A percentile compares a stretch with the other conserved stretches of the same genome.
These are phyloP conservation scores for Periophthalmus magnuspinnatus DNA, from an alignment of 2,797 vertebrate genomes.

Conservation along the genomic window DNA sequence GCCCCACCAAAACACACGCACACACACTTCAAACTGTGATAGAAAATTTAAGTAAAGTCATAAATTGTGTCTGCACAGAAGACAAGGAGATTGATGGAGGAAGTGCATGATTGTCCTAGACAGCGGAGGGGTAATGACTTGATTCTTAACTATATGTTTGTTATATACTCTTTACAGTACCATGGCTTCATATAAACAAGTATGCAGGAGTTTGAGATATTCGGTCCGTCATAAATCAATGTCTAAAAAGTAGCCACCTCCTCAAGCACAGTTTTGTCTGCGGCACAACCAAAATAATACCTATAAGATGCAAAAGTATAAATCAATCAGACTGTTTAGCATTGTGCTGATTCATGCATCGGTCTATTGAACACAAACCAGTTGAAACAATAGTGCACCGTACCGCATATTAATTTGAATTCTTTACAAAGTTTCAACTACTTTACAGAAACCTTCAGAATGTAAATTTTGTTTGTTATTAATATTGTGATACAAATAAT, in stretches of 20 bases:
- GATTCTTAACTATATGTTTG: constrained; percentile 16
- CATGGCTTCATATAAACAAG: background rate
- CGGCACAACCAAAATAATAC: constrained; percentile 36
- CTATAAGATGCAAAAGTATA: constrained; percentile 29
- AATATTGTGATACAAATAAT: background rate
- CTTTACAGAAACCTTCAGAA: background rate
- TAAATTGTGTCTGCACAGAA: constrained; percentile 5
- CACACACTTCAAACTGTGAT: background rate
- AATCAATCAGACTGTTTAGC: constrained; percentile 47
- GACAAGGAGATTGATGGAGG: background rate
- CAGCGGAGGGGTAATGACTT: constrained; percentile 1
- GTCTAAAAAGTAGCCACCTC: constrained; percentile 29
- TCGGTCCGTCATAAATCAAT: constrained; percentile 53
- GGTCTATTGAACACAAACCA: constrained; percentile 10
- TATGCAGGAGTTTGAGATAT: constrained; percentile 3
- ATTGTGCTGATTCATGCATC: constrained; percentile 51
- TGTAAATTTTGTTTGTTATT: background rate
- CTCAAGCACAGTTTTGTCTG: constrained; percentile 31
- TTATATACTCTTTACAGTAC: constrained; percentile 9
- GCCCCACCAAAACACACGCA: background rate
- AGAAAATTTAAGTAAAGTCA: background rate
- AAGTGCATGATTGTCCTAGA: background rate
- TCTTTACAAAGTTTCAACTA: constrained; percentile 4
- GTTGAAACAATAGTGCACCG: background rate
- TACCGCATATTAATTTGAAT: constrained; percentile 7